A percentile compares a stretch with the other conserved stretches of the same genome.
Evolutionary conservation across 2,113 vertebrate genomes (phyloP).

Genomic region (Ginglymostoma cirratum): DNA sequence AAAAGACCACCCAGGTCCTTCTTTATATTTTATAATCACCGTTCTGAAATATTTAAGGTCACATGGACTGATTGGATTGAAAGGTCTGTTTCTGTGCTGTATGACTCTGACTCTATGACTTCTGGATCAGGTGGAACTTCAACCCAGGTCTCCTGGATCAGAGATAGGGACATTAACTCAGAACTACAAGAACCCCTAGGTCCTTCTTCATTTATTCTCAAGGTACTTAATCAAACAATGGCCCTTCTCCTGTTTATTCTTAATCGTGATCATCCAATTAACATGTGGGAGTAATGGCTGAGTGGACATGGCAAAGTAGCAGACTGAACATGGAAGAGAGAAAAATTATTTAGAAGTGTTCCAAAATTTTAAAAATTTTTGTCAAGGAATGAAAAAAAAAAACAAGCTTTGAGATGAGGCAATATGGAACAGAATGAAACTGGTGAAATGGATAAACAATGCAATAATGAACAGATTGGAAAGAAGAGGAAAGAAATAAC

Average conservation of each 20-base stretch:
- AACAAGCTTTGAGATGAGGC: not conserved
- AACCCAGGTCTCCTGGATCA: too few species aligned
- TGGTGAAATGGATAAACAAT: not conserved
- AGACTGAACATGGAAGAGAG: not conserved
- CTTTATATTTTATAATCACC: too few species aligned
- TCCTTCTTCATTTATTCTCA: not conserved
- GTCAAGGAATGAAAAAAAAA: not conserved
- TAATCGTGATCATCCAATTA: not conserved
- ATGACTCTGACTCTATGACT: too few species aligned
- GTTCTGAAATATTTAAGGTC: too few species aligned
- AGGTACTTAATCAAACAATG: not conserved
- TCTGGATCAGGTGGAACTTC: too few species aligned
- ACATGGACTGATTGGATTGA: too few species aligned
- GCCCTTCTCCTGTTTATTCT: not conserved
- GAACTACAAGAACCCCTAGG: too few species aligned
- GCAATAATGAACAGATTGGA: not conserved
- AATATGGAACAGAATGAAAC: not conserved
- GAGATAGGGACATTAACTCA: too few species aligned
- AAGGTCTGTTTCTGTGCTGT: too few species aligned
- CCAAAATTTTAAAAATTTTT: not conserved
- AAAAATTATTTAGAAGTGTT: not conserved
- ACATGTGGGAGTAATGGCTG: not conserved
- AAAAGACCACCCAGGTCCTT: too few species aligned
- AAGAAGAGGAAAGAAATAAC: not conserved
- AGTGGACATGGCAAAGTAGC: not conserved